Evolutionary conservation across 1,140 invertebrate species (phyloP).

Genomic region (Papilio glaucus): DNA sequence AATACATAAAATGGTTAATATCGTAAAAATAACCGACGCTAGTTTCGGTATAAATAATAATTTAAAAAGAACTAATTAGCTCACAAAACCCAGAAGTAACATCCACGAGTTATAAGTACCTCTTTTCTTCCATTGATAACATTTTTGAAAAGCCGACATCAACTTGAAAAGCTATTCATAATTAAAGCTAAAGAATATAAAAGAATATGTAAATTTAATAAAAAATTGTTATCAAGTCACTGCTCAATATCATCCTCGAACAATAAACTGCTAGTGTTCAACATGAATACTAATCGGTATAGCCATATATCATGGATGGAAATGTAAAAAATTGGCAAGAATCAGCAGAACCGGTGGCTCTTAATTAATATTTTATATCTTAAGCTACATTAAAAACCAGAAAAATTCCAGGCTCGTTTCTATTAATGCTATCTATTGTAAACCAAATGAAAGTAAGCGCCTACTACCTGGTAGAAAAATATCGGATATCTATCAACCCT

Average conservation of each 20-base stretch:
- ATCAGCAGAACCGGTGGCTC: slow-evolving; percentile 65
- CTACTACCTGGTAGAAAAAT: slow-evolving; percentile 81
- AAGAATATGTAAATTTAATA: slow-evolving; percentile 65
- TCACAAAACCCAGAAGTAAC: slow-evolving; percentile 75
- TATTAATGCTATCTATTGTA: slow-evolving; percentile 75
- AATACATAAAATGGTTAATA: slow-evolving; percentile 55
- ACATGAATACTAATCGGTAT: slow-evolving; percentile 61
- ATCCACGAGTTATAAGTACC: slow-evolving; percentile 79
- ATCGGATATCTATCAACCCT: slow-evolving; percentile 75
- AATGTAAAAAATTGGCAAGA: slow-evolving; percentile 78
- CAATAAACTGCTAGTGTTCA: slow-evolving; percentile 60
- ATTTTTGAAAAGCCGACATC: slow-evolving; percentile 82
- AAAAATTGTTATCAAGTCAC: slow-evolving; percentile 71
- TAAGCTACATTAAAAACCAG: slow-evolving; percentile 71
- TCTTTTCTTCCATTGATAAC: slow-evolving; percentile 79
- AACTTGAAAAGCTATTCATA: slow-evolving; percentile 79
- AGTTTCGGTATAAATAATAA: slow-evolving; percentile 59
- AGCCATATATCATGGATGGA: slow-evolving; percentile 78
- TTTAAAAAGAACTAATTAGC: slow-evolving; percentile 68
- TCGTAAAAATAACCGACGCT: slow-evolving; percentile 58
- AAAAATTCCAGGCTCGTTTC: slow-evolving; percentile 71
- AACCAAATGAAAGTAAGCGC: slow-evolving; percentile 76
- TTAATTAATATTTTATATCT: slow-evolving; percentile 60
- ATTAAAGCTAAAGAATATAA: slow-evolving; percentile 78
- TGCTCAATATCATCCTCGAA: slow-evolving; percentile 65